These are phyloP conservation scores for Temnothorax longispinosus DNA, from an alignment of 1,140 invertebrate species.

Conservation along the genomic window DNA sequence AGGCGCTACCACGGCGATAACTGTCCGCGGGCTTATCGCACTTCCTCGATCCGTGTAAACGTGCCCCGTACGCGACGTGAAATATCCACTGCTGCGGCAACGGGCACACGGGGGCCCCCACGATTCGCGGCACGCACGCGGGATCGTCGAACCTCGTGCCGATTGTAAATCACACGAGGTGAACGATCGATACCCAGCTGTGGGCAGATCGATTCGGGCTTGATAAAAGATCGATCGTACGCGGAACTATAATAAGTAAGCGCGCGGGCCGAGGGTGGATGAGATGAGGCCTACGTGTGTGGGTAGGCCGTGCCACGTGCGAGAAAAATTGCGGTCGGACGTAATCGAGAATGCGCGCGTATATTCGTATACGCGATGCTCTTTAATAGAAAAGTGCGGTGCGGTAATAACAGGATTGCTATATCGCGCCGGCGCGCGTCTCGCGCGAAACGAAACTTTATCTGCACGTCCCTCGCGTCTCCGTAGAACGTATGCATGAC, in stretches of 20 bases:
- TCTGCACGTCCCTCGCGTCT: slow-evolving; percentile 1
- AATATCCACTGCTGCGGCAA: slow-evolving; percentile 45
- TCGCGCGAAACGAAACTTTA: slow-evolving; percentile 29
- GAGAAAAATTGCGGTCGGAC: slow-evolving; percentile 42
- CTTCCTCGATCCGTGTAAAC: slow-evolving; percentile 61
- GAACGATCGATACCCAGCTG: slow-evolving; percentile 46
- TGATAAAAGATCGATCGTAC: slow-evolving; percentile 52
- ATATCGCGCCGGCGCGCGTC: slow-evolving; percentile 10
- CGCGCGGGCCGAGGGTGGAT: slow-evolving; percentile 3
- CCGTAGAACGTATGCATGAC: not conserved
- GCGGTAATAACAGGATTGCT: slow-evolving; percentile 36
- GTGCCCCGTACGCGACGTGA: slow-evolving; percentile 36
- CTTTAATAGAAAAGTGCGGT: slow-evolving; percentile 44
- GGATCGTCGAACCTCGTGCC: slow-evolving; percentile 31
- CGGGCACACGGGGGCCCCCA: not conserved
- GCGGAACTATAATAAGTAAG: slow-evolving; percentile 50
- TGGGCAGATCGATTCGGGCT: slow-evolving; percentile 51
- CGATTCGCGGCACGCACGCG: slow-evolving; percentile 14
- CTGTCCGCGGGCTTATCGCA: slow-evolving; percentile 25
- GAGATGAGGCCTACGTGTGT: slow-evolving; percentile 35
- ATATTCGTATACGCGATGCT: not conserved
- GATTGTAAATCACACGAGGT: slow-evolving; percentile 43
- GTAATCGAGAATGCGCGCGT: slow-evolving; percentile 33
- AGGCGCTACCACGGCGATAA: slow-evolving; percentile 50
- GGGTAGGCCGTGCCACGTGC: slow-evolving; percentile 40